Base-by-base conservation (phyloP, 2,797 vertebrate species). In the Darevskia nairensis region DNA sequence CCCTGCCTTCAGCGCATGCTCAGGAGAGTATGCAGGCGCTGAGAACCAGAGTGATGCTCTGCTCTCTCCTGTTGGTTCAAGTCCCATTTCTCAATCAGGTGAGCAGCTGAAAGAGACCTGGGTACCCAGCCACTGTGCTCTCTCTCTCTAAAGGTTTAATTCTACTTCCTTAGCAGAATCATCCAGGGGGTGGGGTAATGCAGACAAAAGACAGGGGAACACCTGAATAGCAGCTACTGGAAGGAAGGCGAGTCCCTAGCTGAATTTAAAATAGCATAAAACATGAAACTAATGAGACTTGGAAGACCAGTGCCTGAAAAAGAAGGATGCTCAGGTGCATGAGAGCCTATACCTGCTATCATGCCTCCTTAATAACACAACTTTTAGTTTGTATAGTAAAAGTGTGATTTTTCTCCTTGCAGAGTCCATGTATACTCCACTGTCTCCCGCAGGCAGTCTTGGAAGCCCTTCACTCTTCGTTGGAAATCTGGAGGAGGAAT, bases 401-500 rank as follows among this genome's bases (percentile, higher is more conserved):
- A 41, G 1, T 2, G 87, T 35, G 23, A 1, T 64, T 90, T 72
- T 59, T 92, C 77, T 75, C 71, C 87, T 95, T 96, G 84, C 92
- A 99, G 99, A 98, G 85, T 97, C 96, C 84, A 44, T 97, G 87
- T 90, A 95, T 88, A 86, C 98, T 97, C 95, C 98, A 80, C 4
- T 97, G 93, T 97, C 97, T 96, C 96, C 96, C 96, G 92, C 94
- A 97, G 94, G 85, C 94, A 95, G 94, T 92, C 96, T 95, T 86
- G 89, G 91, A 92, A 98, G 96, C 89, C 94, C 96, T 0, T 95
- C 97, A 7, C 95, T 96, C 80, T 95, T 95, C 84, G 93, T 97
- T 80, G 97, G 98, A 55, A 98, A 97, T 88, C 92, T 98, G 94
- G 99, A 99, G 94, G 99, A 99, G 2, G 98, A 99, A 50, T 97